Base-by-base conservation (phyloP, 2,888 invertebrate genomes). In the Drosophila vallismaia region DNA sequence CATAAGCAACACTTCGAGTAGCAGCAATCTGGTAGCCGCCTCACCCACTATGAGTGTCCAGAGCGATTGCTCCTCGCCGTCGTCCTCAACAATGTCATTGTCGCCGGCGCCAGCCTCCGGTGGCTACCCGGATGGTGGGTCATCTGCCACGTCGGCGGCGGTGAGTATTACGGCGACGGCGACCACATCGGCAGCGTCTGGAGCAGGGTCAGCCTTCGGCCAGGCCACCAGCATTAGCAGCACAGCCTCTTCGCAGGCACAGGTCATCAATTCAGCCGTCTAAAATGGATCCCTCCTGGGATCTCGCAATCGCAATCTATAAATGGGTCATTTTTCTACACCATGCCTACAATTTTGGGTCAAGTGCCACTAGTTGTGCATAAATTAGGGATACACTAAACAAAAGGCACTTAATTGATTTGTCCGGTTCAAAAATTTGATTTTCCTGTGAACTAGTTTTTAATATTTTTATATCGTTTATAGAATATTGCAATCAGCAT, bases 191-290 rank as follows among this genome's bases (percentile, higher is more conserved):
- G 71, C 86, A 3, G 77, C 87, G 4, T 42, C 40, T 10, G 83
- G 70, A 12, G 60, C 81, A 1, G 56, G 58, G 4, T 73, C 90
- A n/a, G 88, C 89, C n/a, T 90, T 90, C 74, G 90, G 89, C 29
- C 86, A 79, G 36, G 74, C 87, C 40, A 85, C 72, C 26, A 84
- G 81, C 72, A 88, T 80, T 33, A 83, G 71, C 52, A 84, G 76
- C 36, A 71, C 75, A n/a, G 78, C 84, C 60, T 68, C 77, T 9
- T 75, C 79, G 14, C 88, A 88, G 63, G 80, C 90, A 4, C 44
- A 44, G 51, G 90, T 86, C 33, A 90, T 91, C 31, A 91, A 91
- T 79, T 91, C 90, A 56, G 90, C 90, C 59, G 90, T 90, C 75
- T 90, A 90, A 73, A 71, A 7, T 26, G 36, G 10, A 29, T 19